Percentiles rank a stretch among this genome's conserved stretches.
Conservation (phyloP, 2,113 vertebrate species). For the Sturnus vulgaris region DNA sequence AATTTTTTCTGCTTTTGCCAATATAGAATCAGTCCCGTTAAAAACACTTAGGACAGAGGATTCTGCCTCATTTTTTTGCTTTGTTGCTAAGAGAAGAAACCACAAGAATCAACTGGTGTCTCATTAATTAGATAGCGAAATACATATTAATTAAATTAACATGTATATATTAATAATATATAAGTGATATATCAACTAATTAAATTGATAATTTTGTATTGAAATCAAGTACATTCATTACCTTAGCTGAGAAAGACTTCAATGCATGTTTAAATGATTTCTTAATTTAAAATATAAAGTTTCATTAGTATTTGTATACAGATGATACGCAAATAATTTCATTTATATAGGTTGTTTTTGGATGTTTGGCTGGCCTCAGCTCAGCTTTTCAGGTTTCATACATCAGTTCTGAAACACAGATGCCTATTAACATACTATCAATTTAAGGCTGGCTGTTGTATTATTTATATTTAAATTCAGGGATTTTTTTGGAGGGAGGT, state of each 20-base stretch:
- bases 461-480: neutral
- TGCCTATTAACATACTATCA: neutral
- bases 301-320: neutral
- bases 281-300: neutral
- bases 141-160: neutral
- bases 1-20: neutral
- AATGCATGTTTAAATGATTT: neutral
- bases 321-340: neutral
- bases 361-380: neutral
- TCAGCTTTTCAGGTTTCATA: neutral
- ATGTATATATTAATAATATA: neutral
- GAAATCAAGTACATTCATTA: neutral
- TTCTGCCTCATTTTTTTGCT: neutral
- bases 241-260: neutral
- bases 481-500: rapidly evolving
- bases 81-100: neutral
- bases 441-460: neutral
- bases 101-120: neutral
- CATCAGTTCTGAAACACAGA: neutral
- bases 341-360: neutral
- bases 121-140: neutral
- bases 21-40: neutral
- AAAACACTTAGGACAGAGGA: neutral
- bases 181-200: neutral
- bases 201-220: neutral